Evolutionary conservation across 2,888 invertebrate species (phyloP).

Genomic region (Morpho helenor): DNA sequence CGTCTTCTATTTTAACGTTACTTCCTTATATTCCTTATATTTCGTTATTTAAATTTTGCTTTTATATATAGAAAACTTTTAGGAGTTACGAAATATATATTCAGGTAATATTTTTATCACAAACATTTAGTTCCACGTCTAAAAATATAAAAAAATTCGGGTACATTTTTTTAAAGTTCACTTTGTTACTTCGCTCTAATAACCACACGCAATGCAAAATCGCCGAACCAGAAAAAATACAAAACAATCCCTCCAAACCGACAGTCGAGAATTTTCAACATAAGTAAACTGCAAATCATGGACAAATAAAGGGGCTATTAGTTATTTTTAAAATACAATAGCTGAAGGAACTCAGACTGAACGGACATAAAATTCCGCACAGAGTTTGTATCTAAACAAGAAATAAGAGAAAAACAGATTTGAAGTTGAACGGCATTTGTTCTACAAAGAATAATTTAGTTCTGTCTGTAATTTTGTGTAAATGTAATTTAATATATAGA

Average conservation of each 20-base stretch:
- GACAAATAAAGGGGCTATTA: conserved; percentile 20
- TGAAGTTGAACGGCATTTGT: conserved; percentile 13
- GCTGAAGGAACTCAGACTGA: conserved; percentile 20
- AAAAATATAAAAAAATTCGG: conserved; percentile 5
- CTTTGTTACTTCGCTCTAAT: conserved; percentile 14
- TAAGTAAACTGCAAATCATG: conserved; percentile 16
- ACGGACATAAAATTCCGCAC: conserved; percentile 27
- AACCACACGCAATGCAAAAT: conserved; percentile 10
- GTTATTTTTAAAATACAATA: conserved; percentile 25
- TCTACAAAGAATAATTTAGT: conserved; percentile 11
- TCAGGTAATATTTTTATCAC: conserved; percentile 18
- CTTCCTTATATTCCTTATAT: no score
- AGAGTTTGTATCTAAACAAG: conserved; percentile 26
- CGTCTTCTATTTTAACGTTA: no score
- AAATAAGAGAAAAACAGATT: conserved; percentile 23
- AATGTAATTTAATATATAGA: neutral
- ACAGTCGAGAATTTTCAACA: conserved; percentile 9
- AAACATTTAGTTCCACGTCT: neutral
- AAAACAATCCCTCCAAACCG: neutral
- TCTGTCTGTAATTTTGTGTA: conserved; percentile 5
- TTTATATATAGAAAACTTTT: no score
- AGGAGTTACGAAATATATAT: conserved; percentile 1
- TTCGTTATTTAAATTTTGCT: no score
- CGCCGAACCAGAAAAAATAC: conserved; percentile 2
- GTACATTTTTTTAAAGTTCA: conserved; percentile 11